Conservation (phyloP, 2,797 vertebrate genomes). For the Thaleichthys pacificus region DNA sequence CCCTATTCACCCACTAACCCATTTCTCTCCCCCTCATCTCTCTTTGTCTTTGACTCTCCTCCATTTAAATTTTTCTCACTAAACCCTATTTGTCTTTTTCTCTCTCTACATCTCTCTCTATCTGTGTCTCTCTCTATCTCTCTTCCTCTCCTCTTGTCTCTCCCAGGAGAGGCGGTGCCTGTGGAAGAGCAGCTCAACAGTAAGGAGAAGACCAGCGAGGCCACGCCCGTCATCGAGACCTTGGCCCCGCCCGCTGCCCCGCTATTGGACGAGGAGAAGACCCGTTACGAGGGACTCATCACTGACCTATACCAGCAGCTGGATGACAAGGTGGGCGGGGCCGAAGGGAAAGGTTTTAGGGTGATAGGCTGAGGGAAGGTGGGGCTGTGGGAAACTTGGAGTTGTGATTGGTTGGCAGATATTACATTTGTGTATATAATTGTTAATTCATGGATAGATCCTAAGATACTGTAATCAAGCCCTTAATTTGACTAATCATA, state of each 20-base stretch:
- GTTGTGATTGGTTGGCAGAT: not conserved
- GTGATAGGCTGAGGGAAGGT: not conserved
- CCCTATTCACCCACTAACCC: too few species aligned
- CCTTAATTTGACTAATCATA: not conserved
- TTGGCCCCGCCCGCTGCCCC: conserved; percentile 68
- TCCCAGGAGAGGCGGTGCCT: conserved; percentile 90
- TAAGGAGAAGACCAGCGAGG: conserved; percentile 81
- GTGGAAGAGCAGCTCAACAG: conserved; percentile 87
- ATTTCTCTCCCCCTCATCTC: not conserved
- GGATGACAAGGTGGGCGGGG: conserved; percentile 87
- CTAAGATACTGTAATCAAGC: not conserved
- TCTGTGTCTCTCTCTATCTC: not conserved
- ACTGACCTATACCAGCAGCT: conserved; percentile 89
- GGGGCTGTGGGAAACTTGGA: not conserved
- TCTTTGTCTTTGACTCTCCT: not conserved
- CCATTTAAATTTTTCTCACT: not conserved
- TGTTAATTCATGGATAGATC: not conserved
- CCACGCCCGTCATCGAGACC: conserved; percentile 78
- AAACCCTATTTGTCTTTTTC: not conserved
- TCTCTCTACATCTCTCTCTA: not conserved
- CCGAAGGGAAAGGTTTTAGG: not conserved
- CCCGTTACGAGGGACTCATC: conserved; percentile 90
- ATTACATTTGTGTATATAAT: not conserved
- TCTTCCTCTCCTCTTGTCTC: conserved; percentile 7
- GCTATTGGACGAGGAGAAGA: conserved; percentile 83